Evolutionary conservation across 2,888 invertebrate genomes (phyloP).

Genomic region (Linhomoeus sp.): DNA sequence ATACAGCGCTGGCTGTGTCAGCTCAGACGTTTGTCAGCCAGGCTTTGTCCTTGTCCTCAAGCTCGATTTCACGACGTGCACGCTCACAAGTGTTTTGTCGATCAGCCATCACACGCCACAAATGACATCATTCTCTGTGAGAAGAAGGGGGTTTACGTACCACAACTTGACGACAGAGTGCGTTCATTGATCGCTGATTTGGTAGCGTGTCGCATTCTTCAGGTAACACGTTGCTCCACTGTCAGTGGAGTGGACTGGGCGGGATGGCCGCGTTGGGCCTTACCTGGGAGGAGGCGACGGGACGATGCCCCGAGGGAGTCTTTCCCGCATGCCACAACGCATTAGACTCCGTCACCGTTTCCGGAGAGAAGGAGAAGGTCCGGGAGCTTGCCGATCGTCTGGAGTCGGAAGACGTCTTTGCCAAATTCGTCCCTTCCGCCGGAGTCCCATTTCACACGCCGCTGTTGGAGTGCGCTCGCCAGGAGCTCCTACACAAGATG

Average conservation of each 20-base stretch:
- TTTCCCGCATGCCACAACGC: conserved; percentile 78
- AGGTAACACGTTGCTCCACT: too few relatives aligned
- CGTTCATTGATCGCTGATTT: too few relatives aligned
- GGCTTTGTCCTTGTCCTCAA: too few relatives aligned
- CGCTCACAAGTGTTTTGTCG: too few relatives aligned
- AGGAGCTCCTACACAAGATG: not conserved
- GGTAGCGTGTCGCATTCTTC: too few relatives aligned
- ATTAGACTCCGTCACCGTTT: conserved; percentile 69
- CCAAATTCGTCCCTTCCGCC: conserved; percentile 57
- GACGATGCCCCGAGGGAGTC: conserved; percentile 37
- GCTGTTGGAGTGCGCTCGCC: conserved; percentile 58
- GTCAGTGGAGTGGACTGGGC: conserved; percentile 7
- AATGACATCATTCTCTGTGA: too few relatives aligned
- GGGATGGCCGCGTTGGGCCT: conserved; percentile 58
- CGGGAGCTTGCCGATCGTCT: not conserved
- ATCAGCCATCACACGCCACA: too few relatives aligned
- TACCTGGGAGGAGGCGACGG: conserved; percentile 24
- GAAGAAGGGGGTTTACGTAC: too few relatives aligned
- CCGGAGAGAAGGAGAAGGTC: conserved; percentile 51
- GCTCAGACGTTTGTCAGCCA: too few relatives aligned
- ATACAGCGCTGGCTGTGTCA: too few relatives aligned
- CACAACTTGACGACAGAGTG: too few relatives aligned
- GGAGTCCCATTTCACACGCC: conserved; percentile 73
- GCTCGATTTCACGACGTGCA: too few relatives aligned
- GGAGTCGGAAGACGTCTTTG: conserved; percentile 51